Evolutionary conservation across 2,888 invertebrate species (phyloP), one percentile per base, ranked within the genome.

Genomic region (Eledona agricola): DNA sequence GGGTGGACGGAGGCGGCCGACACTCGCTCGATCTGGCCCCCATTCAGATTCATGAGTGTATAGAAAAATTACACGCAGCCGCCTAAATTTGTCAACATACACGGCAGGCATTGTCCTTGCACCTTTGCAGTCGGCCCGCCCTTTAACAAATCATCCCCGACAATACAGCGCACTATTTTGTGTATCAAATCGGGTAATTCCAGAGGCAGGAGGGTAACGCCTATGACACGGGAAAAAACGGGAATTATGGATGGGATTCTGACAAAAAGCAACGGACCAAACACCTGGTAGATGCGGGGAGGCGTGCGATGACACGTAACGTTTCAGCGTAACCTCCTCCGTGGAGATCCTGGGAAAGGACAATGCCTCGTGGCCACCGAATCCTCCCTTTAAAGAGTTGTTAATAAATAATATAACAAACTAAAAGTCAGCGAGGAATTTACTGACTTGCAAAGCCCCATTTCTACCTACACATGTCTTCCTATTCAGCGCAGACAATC

Each of bases 101-200:
- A 64, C 60, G 54, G 56, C 55, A 45, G 58, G 66, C 60, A 65
- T 71, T 67, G 65, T 71, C 56, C 58, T 64, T 49, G 64, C 68
- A 68, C 69, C 70, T 70, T 66, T 66, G 58, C 59, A 65, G 57
- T 55, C 54, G 51, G 57, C 60, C 60, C 72, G 71, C 71, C 72
- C 69, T 65, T 63, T 65, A 63, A 70, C 69, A 70, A 71, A 70
- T 71, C 70, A 70, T 67, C 61, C 59, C 55, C 57, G 55, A 70
- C 67, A 67, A 67, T 62, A 57, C 66, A 42, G 60, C 58, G 60
- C 46, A 66, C 68, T 63, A 66, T 70, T 68, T 70, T 68, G 70
- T 73, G 72, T 74, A 75, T 75, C 74, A 74, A 75, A 75, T 75
- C 73, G 73, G 67, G 72, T 75, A 75, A 75, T 75, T 75, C 75